Base-by-base conservation (phyloP, 2,113 vertebrate genomes). In the Anolis carolinensis region DNA sequence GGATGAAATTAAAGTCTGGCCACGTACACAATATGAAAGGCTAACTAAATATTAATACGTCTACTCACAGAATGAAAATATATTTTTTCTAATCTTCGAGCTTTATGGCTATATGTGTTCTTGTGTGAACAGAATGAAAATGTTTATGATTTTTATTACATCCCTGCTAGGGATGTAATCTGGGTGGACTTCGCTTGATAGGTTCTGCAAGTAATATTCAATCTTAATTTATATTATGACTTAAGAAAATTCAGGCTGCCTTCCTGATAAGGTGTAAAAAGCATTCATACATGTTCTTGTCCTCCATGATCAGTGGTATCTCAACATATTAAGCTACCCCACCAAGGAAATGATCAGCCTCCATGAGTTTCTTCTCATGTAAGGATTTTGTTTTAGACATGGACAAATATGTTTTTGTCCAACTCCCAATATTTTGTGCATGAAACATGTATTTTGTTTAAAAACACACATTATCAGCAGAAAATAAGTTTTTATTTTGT, bases 1-100 rank as follows among this genome's bases (percentile, higher is more conserved):
- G 89, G 85, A 34, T 71, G 86, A 90, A 89, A 86, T 79, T 74
- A 83, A 86, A 83, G 75, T 90, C 84, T 83, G 65, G 23, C n/a
- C 30, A 25, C 34, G 79, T 1, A 5, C 5, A 20, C 77, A 85
- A 85, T 79, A 63, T 18, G 70, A 67, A 90, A 81, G 78, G 30
- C 67, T n/a, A 59, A 44, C 11, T 52, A 85, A 68, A 62, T 39
- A 32, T 20, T 13, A 36, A 30, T 74, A 1, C 5, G 14, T 50
- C 2, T 21, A n/a, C 71, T 83, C 82, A 77, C 62, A 85, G 3
- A 13, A 0, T 25, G 67, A 59, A 10, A 4, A 8, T 84, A 10
- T 6, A 73, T 88, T 73, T 44, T 1, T 81, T 84, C 86, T 73
- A 30, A 85, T 77, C 87, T 86, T 71, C 79, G 83, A 67, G n/a